Conservation (phyloP, 23 tunicate species). For the Aplidium turbinatum region DNA sequence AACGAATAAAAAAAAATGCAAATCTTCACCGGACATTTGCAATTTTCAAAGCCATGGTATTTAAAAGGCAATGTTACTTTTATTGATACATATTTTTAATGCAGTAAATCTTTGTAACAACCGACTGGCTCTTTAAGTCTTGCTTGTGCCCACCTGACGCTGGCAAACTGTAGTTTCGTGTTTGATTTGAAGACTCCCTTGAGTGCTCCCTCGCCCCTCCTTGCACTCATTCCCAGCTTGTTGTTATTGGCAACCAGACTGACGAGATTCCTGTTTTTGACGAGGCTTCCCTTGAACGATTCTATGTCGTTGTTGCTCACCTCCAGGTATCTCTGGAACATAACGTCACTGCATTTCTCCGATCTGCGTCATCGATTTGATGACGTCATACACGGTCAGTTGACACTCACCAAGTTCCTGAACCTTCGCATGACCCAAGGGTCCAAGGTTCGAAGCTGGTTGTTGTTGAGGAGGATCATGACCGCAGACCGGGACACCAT, state of each 20-base stretch:
- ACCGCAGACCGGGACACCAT: background rate
- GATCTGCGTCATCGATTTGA: no score
- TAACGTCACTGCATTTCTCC: no score
- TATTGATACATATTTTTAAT: no score
- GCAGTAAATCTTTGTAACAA: no score
- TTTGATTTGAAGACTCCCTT: background rate
- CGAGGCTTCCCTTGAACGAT: background rate
- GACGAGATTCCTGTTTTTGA: background rate
- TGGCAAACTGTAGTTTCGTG: background rate
- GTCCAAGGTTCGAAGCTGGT: background rate
- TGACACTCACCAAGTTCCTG: background rate
- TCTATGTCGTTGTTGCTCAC: conserved; percentile 12
- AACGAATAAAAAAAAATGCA: no score
- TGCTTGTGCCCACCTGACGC: background rate
- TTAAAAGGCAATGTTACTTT: no score
- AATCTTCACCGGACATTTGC: no score
- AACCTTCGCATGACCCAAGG: background rate
- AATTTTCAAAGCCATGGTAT: no score
- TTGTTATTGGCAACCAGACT: background rate
- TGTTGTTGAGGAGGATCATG: background rate
- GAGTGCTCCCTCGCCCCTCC: background rate
- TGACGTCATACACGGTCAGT: background rate
- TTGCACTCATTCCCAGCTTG: conserved; percentile 8
- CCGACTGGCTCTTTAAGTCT: background rate
- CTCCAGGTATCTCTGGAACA: conserved; percentile 1